phyloP scores from a whole-genome alignment of 2,797 vertebrate genomes.

The Artibeus jamaicensis region DNA sequence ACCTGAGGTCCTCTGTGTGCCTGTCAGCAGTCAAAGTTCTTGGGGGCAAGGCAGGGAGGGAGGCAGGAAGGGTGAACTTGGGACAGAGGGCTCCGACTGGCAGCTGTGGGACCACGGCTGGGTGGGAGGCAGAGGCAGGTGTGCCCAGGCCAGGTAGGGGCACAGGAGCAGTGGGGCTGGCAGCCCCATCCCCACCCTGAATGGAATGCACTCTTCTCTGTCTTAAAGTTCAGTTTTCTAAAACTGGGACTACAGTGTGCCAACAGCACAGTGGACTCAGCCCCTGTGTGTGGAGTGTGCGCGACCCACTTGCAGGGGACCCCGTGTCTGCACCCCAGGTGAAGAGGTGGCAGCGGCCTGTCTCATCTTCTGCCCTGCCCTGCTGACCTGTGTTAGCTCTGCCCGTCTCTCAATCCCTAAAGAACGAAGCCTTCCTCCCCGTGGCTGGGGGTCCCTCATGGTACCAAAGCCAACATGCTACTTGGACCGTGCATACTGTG shows the following conservation, averaged over 20 bases:
- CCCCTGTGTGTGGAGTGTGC: accelerated
- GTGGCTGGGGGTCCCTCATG: too few species aligned
- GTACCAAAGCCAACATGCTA: neutral
- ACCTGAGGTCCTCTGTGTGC: neutral
- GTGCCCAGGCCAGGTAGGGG: accelerated
- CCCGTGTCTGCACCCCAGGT: neutral
- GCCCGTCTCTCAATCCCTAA: too few species aligned
- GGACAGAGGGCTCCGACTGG: neutral
- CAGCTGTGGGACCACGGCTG: neutral
- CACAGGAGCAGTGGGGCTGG: too few species aligned
- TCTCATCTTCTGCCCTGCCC: neutral
- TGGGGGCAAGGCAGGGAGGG: neutral
- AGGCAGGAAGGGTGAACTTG: accelerated
- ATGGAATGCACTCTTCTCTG: neutral
- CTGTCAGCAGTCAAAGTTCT: neutral
- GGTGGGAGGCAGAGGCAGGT: neutral
- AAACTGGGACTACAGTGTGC: accelerated
- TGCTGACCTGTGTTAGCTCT: neutral
- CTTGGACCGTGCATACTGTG: accelerated
- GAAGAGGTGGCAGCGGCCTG: neutral
- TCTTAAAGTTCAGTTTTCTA: neutral
- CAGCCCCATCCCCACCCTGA: neutral
- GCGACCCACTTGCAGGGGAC: neutral
- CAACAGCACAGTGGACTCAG: neutral
- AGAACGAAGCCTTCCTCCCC: neutral